Base-by-base conservation (phyloP, 2,797 vertebrate species). In the Gymnopithys bicolor region DNA sequence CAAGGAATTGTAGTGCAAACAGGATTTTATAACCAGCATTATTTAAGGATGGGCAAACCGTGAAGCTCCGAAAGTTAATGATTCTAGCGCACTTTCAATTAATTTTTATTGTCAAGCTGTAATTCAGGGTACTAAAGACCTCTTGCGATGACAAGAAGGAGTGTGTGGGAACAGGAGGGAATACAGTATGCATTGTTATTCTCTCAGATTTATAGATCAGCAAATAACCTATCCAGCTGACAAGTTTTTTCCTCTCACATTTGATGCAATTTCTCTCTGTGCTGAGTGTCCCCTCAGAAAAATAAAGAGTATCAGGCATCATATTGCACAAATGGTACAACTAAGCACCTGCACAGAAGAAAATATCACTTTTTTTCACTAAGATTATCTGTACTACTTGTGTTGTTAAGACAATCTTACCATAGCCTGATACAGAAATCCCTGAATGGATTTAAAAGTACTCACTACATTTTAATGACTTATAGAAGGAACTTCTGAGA, bases 71-170 rank as follows among this genome's bases (percentile, higher is more conserved):
- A 68, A 94, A 93, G 94, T 94, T 93, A 93, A 94, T 89, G 93
- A 94, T 95, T 94, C 90, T 73, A 94, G 77, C 0, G 5, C 78
- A 94, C 70, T 96, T 96, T 90, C 96, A 96, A 95, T 95, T 96
- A 95, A 91, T 96, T 97, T 95, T 96, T 89, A 96, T 86, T 93
- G 91, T 94, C 89, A 91, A 89, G 89, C 70, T 93, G 15, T 94
- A 92, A 96, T 96, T 96, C 69, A 92, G 87, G 82, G 84, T 74
- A 79, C 89, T 93, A 90, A 97, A 94, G 89, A 92, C 66, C 74
- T 86, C 70, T 81, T 39, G 94, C 0, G 89, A 96, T 95, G 96
- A 95, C 94, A 96, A 94, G 94, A 33, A 90, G 84, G 87, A 94
- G 89, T 83, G 66, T 92, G 93, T 78, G 91, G 63, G 73, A 95